Conservation (phyloP, 2,888 invertebrate genomes). For the Glaucopsyche alexis region DNA sequence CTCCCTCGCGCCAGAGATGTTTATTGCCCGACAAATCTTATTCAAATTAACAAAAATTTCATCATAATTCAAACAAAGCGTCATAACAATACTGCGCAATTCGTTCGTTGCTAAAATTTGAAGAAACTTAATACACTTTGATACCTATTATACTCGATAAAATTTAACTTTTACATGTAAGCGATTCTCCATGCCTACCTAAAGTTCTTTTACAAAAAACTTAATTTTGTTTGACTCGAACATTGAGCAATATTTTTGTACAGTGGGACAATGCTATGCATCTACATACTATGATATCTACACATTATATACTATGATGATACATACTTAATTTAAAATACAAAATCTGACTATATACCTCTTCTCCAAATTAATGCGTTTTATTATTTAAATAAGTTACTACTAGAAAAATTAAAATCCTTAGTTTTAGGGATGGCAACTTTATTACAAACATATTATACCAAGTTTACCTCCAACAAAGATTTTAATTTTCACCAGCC, state of each 20-base stretch:
- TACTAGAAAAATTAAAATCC: neutral
- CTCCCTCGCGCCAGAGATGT: conserved; percentile 26
- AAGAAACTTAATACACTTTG: neutral
- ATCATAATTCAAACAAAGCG: conserved; percentile 6
- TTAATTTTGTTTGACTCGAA: no score
- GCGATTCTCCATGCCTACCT: neutral
- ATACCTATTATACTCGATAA: neutral
- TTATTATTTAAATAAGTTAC: neutral
- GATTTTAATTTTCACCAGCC: neutral
- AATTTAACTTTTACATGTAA: neutral
- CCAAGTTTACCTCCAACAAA: neutral
- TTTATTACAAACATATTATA: conserved; percentile 6
- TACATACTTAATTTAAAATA: neutral
- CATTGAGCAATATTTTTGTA: neutral
- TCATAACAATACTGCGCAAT: conserved; percentile 20
- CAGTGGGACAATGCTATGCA: neutral
- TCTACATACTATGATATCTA: no score
- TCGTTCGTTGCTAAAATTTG: neutral
- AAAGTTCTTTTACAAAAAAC: neutral
- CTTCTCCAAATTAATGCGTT: neutral
- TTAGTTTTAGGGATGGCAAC: neutral
- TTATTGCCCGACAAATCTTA: conserved; percentile 23
- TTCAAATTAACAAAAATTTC: conserved; percentile 19
- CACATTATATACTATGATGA: no score
- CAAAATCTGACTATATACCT: neutral